Evolutionary conservation across 1,140 invertebrate species (phyloP).

Genomic region (Contarinia nasturtii): DNA sequence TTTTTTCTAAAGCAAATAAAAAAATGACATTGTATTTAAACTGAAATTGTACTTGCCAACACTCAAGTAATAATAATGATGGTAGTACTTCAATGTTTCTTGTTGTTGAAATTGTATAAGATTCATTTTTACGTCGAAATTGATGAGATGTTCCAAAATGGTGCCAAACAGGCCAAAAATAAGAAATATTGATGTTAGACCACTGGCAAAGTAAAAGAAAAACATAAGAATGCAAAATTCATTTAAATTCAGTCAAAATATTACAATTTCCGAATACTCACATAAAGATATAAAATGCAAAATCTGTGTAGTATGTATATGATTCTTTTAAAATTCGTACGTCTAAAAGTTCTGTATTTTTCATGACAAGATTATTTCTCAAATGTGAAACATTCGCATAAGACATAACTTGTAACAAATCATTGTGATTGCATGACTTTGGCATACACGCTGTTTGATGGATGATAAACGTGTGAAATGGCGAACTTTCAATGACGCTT

Average conservation of each 20-base stretch:
- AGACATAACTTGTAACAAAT: constrained; percentile 1
- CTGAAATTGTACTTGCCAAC: not conserved
- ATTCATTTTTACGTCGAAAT: not conserved
- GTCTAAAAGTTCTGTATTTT: not conserved
- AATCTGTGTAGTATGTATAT: not conserved
- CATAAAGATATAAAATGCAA: not conserved
- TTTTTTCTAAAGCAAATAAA: too few species aligned
- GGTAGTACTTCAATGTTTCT: not conserved
- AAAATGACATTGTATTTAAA: not conserved
- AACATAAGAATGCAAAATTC: not conserved
- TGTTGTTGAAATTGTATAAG: not conserved
- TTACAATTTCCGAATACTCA: not conserved
- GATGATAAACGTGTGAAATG: not conserved
- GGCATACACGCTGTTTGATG: not conserved
- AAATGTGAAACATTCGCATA: not conserved
- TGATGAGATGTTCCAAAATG: not conserved
- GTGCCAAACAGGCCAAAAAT: not conserved
- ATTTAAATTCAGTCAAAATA: not conserved
- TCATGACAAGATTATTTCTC: not conserved
- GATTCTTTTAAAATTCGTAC: not conserved
- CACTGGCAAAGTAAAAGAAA: too few species aligned
- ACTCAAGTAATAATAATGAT: not conserved
- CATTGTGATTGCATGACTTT: not conserved
- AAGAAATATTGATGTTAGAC: not conserved
- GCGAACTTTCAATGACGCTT: not conserved